phyloP scores from a whole-genome alignment of 2,113 vertebrate genomes.

The Uria aalge region DNA sequence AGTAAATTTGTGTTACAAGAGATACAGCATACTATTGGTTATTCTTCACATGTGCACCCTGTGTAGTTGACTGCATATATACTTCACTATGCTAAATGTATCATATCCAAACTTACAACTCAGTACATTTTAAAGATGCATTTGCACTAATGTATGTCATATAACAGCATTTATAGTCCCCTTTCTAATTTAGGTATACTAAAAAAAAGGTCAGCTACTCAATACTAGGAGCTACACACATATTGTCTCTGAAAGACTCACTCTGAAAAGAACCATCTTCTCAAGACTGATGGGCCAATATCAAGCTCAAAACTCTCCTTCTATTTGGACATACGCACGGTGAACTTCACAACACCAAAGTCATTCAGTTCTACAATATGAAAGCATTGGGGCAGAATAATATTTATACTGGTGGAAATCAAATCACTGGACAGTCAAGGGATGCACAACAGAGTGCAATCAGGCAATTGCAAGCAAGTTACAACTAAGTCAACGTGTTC shows the following conservation, averaged over 20 bases:
- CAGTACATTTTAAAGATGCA: not conserved
- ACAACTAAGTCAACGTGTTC: not conserved
- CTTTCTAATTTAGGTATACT: not conserved
- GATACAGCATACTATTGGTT: not conserved
- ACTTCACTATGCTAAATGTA: not conserved
- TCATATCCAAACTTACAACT: not conserved
- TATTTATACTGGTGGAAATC: not conserved
- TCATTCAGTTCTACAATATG: not conserved
- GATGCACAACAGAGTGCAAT: not conserved
- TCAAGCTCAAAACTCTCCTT: not conserved
- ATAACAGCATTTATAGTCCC: not conserved
- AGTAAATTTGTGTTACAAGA: not conserved
- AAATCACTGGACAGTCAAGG: not conserved
- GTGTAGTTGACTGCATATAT: not conserved
- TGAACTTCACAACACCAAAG: not conserved
- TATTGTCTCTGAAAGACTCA: accelerated
- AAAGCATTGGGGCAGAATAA: not conserved
- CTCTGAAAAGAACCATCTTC: not conserved
- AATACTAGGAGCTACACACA: not conserved
- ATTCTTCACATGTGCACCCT: not conserved
- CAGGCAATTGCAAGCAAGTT: not conserved
- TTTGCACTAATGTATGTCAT: not conserved
- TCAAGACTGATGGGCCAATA: not conserved
- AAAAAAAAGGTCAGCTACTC: not conserved
- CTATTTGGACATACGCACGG: not conserved